phyloP scores from a whole-genome alignment of 2,797 vertebrate genomes.

The Limosa lapponica region DNA sequence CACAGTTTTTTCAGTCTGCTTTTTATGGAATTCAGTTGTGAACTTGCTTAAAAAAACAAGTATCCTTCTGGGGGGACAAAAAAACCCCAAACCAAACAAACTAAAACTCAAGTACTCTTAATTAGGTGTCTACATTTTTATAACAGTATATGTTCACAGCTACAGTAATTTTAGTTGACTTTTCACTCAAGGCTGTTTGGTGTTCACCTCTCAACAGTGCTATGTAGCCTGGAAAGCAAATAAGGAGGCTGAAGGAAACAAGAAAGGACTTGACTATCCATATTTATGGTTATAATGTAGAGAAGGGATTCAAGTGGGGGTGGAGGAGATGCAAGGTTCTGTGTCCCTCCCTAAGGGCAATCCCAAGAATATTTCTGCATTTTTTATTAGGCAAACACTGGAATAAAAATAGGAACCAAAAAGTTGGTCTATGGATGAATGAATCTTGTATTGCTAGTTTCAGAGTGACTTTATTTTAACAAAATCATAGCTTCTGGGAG shows the following conservation, averaged over 20 bases:
- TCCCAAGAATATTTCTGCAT: not conserved
- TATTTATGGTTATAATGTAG: not conserved
- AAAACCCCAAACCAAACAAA: not conserved
- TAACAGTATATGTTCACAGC: not conserved
- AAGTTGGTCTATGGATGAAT: not conserved
- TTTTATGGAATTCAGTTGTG: not conserved
- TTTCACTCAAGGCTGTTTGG: not conserved
- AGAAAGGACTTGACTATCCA: not conserved
- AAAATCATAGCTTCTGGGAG: not conserved
- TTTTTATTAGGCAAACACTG: not conserved
- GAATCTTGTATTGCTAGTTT: not conserved
- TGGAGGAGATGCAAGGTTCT: not conserved
- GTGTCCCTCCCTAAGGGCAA: not conserved
- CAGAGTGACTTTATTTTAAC: not conserved
- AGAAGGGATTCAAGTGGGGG: not conserved
- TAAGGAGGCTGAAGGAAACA: not conserved
- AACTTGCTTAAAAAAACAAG: not conserved
- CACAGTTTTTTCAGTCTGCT: not conserved
- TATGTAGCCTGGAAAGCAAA: not conserved
- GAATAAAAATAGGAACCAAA: not conserved
- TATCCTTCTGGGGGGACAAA: fast-evolving
- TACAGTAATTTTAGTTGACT: not conserved
- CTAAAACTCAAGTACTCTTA: not conserved
- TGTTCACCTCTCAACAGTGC: not conserved
- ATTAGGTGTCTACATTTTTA: not conserved